These are phyloP conservation scores for Deroptyus accipitrinus DNA, from an alignment of 2,113 vertebrate species.

Conservation along the genomic window DNA sequence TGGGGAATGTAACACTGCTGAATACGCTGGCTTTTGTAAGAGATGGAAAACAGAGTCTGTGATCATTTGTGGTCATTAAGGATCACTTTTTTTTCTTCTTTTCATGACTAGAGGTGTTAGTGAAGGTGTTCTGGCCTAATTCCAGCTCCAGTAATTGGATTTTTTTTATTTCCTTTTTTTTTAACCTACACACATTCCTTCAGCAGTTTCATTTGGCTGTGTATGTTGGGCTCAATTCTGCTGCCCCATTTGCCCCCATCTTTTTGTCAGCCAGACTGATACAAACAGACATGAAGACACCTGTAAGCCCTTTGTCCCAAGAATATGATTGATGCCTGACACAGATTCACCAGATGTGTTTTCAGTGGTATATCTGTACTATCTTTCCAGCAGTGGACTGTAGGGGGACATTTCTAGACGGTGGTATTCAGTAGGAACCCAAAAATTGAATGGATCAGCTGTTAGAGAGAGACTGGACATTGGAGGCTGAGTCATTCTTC, in stretches of 20 bases:
- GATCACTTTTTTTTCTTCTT: neutral
- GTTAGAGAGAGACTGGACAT: neutral
- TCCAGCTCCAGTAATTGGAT: constrained; percentile 45
- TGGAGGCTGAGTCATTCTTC: neutral
- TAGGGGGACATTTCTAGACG: neutral
- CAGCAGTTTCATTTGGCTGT: constrained; percentile 31
- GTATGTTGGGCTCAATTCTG: neutral
- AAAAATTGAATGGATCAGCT: neutral
- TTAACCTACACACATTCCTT: neutral
- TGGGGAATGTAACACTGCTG: neutral
- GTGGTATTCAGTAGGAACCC: neutral
- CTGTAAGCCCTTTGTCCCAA: neutral
- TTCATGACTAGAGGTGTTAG: constrained; percentile 62
- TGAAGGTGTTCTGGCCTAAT: constrained; percentile 60
- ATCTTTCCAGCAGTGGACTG: neutral
- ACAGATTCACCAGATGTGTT: neutral
- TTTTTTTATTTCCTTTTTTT: constrained; percentile 13
- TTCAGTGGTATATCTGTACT: neutral
- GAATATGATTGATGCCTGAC: neutral
- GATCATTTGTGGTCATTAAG: constrained; percentile 59
- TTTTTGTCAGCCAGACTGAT: neutral
- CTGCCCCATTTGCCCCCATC: neutral
- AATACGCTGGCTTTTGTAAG: constrained; percentile 18
- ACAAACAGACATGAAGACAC: neutral
- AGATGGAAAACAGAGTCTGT: constrained; percentile 53